Evolutionary conservation across 2,113 vertebrate genomes (phyloP), one percentile per base, ranked within the genome.

Genomic region (Mungos mungo): DNA sequence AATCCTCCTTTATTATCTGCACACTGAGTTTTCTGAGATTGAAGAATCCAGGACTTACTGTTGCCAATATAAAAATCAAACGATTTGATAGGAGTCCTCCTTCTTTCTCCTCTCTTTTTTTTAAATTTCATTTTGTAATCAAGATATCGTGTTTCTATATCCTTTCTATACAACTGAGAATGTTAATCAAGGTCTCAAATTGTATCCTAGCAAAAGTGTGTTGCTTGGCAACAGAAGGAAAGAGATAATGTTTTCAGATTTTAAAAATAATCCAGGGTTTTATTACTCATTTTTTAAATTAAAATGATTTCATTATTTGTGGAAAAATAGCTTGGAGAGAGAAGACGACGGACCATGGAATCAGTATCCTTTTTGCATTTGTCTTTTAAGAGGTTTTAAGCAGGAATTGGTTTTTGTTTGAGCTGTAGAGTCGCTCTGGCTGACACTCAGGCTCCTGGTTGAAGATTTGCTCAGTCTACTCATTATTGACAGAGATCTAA

Each of bases 151-250:
- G 6, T 97, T 95, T 97, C 80, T 84, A 0, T 96, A 96, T 88
- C 29, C 50, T 86, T 87, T 92, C 96, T 80, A 82, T 96, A 96
- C 31, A 57, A 85, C 90, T 72, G 71, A 93, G 96, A 87, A 60
- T 96, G 87, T 88, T 97, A 94, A 97, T 96, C 80, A 93, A 95
- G 92, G 83, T 96, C 96, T 93, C 72, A 88, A 95, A 96, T 97
- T n/a, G 33, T 97, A 89, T 86, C 89, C n/a, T 82, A 92, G 95
- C 89, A 83, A 83, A 96, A 66, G 2, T 79, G 35, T 88, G 98
- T 98, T 98, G 96, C 97, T 95, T 98, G 93, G 97, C 96, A 98
- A 98, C 98, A 89, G 86, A 93, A 65, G 52, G 82, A 88, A 87
- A 93, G 95, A 92, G 68, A 92, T 68, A 95, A 95, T 81, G 79